Base-by-base conservation (phyloP, 2,888 invertebrate species). In the Sminthurides aquaticus region DNA sequence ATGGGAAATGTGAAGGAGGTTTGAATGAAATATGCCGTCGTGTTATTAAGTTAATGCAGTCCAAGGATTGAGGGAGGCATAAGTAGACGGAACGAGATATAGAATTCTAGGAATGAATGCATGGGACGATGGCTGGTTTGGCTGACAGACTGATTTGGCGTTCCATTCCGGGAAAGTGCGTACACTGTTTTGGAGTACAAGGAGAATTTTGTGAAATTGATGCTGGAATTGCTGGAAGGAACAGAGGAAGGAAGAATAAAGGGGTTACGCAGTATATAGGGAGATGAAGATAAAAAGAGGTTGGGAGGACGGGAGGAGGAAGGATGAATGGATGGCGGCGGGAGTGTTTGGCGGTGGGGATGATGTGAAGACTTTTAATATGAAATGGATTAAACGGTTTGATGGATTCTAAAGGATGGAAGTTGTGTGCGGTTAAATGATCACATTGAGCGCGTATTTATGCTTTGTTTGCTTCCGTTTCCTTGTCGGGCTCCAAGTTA, bases 341-440 rank as follows among this genome's bases (percentile, higher is more conserved):
- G 43, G 15, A 15, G 8, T 34, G 43, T 34, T 34, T 34, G 43
- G 43, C 43, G 43, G 8, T 15, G 43, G 43, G 15, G 43, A 34
- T 15, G 43, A 5, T 34, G 5, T n/a, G n/a, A 15, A 15, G 43
- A 34, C 43, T 52, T 52, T 52, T 52, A 52, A 52, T 52, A 52
- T 52, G 52, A 52, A 52, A 52, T 52, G 52, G 20, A 52, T 52
- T 52, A 52, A 52, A 52, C 52, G 52, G 52, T 22, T 52, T 52
- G 52, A 52, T 52, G 52, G 22, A 22, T 52, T 52, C 22, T 5
- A 52, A 52, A 52, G 52, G 52, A 52, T 52, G 52, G 20, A 52
- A 15, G 52, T 52, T 52, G 52, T 52, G 52, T 52, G 52, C 52
- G 52, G 52, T 52, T 52, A 52, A 52, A 52, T 52, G 52, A 52